These are phyloP conservation scores for Marronus borbonicus DNA, from an alignment of 2,888 invertebrate genomes.

Conservation along the genomic window DNA sequence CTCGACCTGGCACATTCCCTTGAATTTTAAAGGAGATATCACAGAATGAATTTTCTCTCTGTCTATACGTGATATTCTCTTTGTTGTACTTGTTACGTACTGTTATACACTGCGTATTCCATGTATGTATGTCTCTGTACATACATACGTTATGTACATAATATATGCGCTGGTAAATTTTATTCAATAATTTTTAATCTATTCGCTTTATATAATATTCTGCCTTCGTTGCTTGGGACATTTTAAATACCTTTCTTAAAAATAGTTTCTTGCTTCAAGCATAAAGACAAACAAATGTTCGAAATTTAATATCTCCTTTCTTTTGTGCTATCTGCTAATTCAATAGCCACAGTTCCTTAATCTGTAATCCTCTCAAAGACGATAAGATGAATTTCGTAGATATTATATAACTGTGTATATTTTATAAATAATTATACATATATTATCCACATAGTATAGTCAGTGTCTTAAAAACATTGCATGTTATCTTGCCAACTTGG, in stretches of 20 bases:
- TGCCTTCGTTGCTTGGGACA: not conserved
- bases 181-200: slow-evolving; percentile 46
- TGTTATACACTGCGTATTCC: slow-evolving; percentile 27
- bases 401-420: too few species aligned
- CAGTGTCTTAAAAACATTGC: too few species aligned
- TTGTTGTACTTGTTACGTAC: slow-evolving; percentile 37
- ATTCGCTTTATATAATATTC: not conserved
- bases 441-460: too few species aligned
- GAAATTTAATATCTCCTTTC: not conserved
- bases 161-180: slow-evolving; percentile 36
- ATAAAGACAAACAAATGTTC: not conserved
- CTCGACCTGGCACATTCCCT: slow-evolving; percentile 61
- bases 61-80: slow-evolving; percentile 32
- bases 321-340: too few species aligned
- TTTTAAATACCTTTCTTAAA: not conserved
- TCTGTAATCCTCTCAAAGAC: too few species aligned
- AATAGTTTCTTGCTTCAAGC: not conserved
- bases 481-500: too few species aligned
- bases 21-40: slow-evolving; percentile 66
- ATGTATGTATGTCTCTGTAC: slow-evolving; percentile 12
- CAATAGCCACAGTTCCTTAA: too few species aligned
- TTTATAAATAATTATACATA: too few species aligned
- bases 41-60: slow-evolving; percentile 50
- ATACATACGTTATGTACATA: slow-evolving; percentile 17
- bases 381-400: too few species aligned